Percentiles rank a stretch among this genome's conserved stretches.
Conservation (phyloP, 2,113 vertebrate genomes). For the Oncorhynchus clarkii region DNA sequence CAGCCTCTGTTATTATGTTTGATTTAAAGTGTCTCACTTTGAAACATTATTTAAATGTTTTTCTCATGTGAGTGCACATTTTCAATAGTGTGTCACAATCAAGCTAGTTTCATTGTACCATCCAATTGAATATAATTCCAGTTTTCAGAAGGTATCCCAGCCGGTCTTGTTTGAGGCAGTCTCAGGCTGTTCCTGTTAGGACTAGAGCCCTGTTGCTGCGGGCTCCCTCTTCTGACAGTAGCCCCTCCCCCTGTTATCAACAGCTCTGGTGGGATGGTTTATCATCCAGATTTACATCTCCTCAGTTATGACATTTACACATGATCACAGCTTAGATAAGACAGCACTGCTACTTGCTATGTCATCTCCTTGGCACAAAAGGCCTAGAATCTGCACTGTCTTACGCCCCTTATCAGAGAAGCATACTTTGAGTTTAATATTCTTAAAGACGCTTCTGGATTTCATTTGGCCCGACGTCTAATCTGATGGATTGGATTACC, state of each 20-base stretch:
- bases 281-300: constrained; percentile 38
- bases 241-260: constrained; percentile 25
- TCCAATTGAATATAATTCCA: too few relatives aligned
- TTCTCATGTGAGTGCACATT: too few relatives aligned
- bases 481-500: constrained; percentile 8
- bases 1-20: background rate
- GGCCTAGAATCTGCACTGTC: background rate
- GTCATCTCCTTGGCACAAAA: background rate
- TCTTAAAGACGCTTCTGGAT: constrained; percentile 6
- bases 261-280: constrained; percentile 28
- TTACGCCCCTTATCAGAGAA: constrained; percentile 8
- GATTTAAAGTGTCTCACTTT: background rate
- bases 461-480: constrained; percentile 1
- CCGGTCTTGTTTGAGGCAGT: too few relatives aligned
- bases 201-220: background rate
- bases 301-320: constrained; percentile 40
- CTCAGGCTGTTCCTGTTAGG: too few relatives aligned
- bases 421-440: constrained; percentile 19
- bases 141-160: background rate
- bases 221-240: constrained; percentile 16
- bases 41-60: background rate
- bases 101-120: too few relatives aligned
- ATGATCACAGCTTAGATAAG: constrained; percentile 44
- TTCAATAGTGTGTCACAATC: too few relatives aligned
- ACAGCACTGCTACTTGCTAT: constrained; percentile 15